Conservation (phyloP, 2,797 vertebrate species). For the Echiichthys vipera region DNA sequence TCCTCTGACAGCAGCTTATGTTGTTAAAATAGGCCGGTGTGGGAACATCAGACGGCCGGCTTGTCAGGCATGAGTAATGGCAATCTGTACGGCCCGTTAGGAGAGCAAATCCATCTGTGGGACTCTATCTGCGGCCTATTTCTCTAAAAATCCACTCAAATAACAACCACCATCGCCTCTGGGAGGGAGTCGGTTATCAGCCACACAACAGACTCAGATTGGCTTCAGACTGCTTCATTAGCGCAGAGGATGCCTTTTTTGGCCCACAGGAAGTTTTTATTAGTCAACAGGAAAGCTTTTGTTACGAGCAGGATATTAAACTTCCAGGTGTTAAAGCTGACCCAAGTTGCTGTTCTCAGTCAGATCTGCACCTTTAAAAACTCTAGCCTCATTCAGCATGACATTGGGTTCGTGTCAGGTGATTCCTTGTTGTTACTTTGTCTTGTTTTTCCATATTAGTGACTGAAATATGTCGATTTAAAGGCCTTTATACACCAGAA, state of each 20-base stretch:
- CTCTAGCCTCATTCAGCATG: background rate
- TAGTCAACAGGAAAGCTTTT: constrained; percentile 17
- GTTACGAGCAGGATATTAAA: background rate
- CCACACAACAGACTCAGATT: constrained; percentile 16
- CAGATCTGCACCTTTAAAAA: background rate
- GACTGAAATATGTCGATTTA: background rate
- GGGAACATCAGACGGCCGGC: constrained; percentile 77
- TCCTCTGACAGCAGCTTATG: constrained; percentile 72
- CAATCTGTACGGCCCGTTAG: constrained; percentile 75
- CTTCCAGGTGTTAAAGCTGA: background rate
- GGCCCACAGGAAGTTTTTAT: constrained; percentile 8
- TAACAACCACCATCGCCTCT: constrained; percentile 36
- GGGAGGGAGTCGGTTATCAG: constrained; percentile 37
- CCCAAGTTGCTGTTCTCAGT: background rate
- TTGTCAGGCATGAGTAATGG: constrained; percentile 83
- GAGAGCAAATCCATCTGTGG: constrained; percentile 75
- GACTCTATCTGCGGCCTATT: constrained; percentile 72
- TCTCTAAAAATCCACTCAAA: constrained; percentile 69
- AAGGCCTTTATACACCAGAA: too few relatives aligned
- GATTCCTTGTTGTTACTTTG: background rate
- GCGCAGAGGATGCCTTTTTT: constrained; percentile 17
- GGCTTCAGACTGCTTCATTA: constrained; percentile 37
- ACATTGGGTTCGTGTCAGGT: background rate
- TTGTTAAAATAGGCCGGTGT: constrained; percentile 78
- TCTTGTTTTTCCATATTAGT: background rate